A percentile compares a stretch with the other conserved stretches of the same genome.
Conservation (phyloP, 1,140 invertebrate genomes). For the Drosophila quadrilineata region DNA sequence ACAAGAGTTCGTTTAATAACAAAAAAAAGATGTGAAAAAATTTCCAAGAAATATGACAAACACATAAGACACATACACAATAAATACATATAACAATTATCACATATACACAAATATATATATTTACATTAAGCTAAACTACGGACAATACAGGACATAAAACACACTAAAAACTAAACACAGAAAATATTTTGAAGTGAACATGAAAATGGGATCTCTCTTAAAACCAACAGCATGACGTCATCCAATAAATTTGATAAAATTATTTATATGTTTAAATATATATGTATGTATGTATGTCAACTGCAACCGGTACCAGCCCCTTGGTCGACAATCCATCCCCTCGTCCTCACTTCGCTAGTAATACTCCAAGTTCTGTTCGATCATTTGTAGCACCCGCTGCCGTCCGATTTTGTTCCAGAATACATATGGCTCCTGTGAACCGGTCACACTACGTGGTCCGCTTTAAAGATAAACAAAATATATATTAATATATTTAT, state of each 20-base stretch:
- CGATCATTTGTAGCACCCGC: slow-evolving; percentile 73
- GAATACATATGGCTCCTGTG: slow-evolving; percentile 66
- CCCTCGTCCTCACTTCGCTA: not conserved
- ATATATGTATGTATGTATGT: too few species aligned
- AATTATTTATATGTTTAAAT: slow-evolving; percentile 16
- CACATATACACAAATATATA: slow-evolving; percentile 40
- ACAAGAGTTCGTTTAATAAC: not conserved
- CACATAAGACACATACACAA: slow-evolving; percentile 44
- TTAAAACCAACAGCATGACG: slow-evolving; percentile 58
- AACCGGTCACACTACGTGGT: slow-evolving; percentile 68
- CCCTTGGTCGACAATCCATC: slow-evolving; percentile 21
- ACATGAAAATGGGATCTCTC: slow-evolving; percentile 21
- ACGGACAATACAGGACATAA: slow-evolving; percentile 53
- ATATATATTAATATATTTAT: not conserved
- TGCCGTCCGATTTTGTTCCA: slow-evolving; percentile 81
- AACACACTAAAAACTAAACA: slow-evolving; percentile 63
- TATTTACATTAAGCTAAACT: too few species aligned
- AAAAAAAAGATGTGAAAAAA: slow-evolving; percentile 2
- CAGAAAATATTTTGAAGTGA: too few species aligned
- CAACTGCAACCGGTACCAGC: slow-evolving; percentile 51
- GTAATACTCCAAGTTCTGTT: slow-evolving; percentile 65
- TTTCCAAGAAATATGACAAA: slow-evolving; percentile 5
- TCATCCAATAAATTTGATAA: slow-evolving; percentile 46
- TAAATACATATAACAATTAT: slow-evolving; percentile 21
- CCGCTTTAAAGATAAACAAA: slow-evolving; percentile 42